Evolutionary conservation across 2,888 invertebrate species (phyloP).

Genomic region (Acholoe squamosa): DNA sequence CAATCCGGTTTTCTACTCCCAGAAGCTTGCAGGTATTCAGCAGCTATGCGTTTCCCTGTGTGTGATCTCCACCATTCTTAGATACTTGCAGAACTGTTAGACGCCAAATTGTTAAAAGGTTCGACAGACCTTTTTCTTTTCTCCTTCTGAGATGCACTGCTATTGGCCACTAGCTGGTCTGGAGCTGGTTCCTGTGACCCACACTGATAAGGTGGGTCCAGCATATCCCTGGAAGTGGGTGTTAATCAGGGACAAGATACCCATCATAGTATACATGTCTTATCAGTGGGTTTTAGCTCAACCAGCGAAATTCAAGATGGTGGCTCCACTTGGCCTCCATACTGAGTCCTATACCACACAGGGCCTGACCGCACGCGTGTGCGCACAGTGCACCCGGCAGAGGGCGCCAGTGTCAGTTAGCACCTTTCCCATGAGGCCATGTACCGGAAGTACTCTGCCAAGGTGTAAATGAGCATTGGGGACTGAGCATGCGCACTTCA

Average conservation of each 20-base stretch:
- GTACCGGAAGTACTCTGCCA: background rate
- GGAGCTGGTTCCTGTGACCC: no score
- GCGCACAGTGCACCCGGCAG: background rate
- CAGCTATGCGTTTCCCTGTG: background rate
- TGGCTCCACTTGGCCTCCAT: no score
- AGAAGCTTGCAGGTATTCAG: no score
- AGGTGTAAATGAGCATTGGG: background rate
- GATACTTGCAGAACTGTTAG: background rate
- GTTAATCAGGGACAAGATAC: no score
- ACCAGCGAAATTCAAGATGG: no score
- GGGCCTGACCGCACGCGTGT: background rate
- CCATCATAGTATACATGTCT: no score
- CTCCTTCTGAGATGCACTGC: background rate
- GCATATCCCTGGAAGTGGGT: no score
- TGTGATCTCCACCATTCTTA: background rate
- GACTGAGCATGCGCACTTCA: background rate
- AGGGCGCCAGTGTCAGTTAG: background rate
- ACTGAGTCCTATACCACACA: no score
- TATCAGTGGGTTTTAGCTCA: no score
- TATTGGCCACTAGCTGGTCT: no score
- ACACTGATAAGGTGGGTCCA: no score
- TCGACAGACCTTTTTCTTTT: background rate
- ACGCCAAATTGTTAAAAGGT: background rate
- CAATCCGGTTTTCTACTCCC: no score
- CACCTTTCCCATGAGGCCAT: background rate